A percentile compares a stretch with the other conserved stretches of the same genome.
phyloP scores from a whole-genome alignment of 2,797 vertebrate species.

The Gadopsis marmoratus region DNA sequence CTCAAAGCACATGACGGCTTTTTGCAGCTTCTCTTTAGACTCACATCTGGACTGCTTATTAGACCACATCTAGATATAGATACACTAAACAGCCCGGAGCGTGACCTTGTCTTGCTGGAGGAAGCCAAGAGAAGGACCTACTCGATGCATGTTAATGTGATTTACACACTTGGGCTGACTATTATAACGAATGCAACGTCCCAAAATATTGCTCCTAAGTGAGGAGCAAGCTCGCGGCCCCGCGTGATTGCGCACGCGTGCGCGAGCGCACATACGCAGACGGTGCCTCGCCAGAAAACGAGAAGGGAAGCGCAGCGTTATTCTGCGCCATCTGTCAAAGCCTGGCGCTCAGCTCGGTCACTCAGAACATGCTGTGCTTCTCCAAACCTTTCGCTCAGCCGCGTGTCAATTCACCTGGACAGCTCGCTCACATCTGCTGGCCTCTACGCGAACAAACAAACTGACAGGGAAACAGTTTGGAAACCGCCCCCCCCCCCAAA shows the following conservation, averaged over 20 bases:
- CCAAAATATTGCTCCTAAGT: slow-evolving; percentile 1
- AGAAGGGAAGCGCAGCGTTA: slow-evolving; percentile 12
- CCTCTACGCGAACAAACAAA: slow-evolving; percentile 14
- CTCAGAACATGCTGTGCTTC: slow-evolving; percentile 18
- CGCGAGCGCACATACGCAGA: slow-evolving; percentile 1
- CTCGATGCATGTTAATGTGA: slow-evolving; percentile 74
- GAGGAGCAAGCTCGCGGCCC: neutral
- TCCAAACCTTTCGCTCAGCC: slow-evolving; percentile 4
- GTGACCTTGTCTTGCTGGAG: slow-evolving; percentile 77
- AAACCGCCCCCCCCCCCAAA: neutral
- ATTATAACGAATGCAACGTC: slow-evolving; percentile 60
- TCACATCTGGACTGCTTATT: slow-evolving; percentile 65
- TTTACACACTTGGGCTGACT: slow-evolving; percentile 75
- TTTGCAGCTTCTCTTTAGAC: slow-evolving; percentile 11
- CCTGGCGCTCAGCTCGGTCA: slow-evolving; percentile 43
- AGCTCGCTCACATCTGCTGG: slow-evolving; percentile 16
- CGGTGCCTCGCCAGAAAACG: slow-evolving; percentile 8
- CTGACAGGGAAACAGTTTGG: slow-evolving; percentile 36
- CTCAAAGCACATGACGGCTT: slow-evolving; percentile 23
- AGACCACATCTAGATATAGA: slow-evolving; percentile 49
- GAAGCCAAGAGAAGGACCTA: slow-evolving; percentile 64
- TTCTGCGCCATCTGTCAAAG: slow-evolving; percentile 54
- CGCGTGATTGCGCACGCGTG: slow-evolving; percentile 38
- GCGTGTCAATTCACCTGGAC: slow-evolving; percentile 15
- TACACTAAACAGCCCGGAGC: slow-evolving; percentile 67